Evolutionary conservation across 2,797 vertebrate species (phyloP), one percentile per base, ranked within the genome.

Genomic region (Sebastes matsubarae): DNA sequence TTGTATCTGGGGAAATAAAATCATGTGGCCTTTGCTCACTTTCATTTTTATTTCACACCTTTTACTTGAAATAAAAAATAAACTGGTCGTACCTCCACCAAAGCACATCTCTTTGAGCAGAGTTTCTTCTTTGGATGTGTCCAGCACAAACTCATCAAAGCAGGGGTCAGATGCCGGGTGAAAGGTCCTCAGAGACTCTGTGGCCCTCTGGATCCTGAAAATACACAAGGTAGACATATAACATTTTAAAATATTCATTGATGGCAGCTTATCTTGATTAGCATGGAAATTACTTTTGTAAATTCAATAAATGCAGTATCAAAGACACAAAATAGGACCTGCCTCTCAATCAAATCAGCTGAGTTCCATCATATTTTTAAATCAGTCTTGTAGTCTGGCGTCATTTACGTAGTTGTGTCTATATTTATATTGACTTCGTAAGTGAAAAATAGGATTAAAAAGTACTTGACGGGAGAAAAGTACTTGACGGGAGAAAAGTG

Each of bases 181-280:
- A 90, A 99, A 99, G 63, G 94, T 98, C 94, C 94, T 97, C 87
- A 99, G 92, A 46, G 98, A 98, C 70, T 99, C 99, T 0, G 97
- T 97, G 67, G 99, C 98, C 91, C 96, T 99, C 78, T 98, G 98
- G 90, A 99, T 98, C 95, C 99, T 99, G 87, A 70, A 93, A 72
- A 67, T 7, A 82, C 0, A 75, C 11, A 57, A 20, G 1, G 2
- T 12, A 64, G 3, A 63, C 3, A 27, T 3, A 32, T 8, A 64
- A 38, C n/a, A 13, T 11, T 20, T 20, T 18, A 16, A 36, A 67
- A 67, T n/a, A 52, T 30, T n/a, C 10, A n/a, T 14, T 27, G 16
- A 27, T 20, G 24, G 4, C 65, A 6, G 12, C 5, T 10, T 1
- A 8, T 50, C 27, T 22, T 76, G 1, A 76, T 8, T 24, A 10